Percentiles rank a stretch among this genome's conserved stretches.
These are phyloP conservation scores for Rissa tridactyla DNA, from an alignment of 2,113 vertebrate species.

Conservation along the genomic window DNA sequence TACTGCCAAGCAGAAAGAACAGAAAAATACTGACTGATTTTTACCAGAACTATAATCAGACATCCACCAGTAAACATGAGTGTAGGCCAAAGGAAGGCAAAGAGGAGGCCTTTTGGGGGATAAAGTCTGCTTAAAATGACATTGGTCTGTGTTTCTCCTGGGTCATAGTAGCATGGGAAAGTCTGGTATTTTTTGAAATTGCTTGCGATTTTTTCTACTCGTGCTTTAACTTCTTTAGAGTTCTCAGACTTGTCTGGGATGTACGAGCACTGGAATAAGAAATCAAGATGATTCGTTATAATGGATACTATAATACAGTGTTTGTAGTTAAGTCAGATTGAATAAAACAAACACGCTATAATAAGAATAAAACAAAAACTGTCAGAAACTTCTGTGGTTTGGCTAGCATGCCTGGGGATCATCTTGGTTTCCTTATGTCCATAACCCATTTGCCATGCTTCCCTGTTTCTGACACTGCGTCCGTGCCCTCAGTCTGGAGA, in stretches of 20 bases:
- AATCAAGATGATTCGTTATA: background rate
- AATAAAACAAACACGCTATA: background rate
- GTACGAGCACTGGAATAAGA: conserved; percentile 75
- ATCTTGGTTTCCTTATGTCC: background rate
- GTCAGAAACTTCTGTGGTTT: background rate
- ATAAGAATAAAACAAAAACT: too few species aligned
- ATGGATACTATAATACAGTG: background rate
- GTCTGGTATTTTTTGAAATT: conserved; percentile 58
- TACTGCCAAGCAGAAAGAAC: conserved; percentile 72
- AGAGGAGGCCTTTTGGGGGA: conserved; percentile 47
- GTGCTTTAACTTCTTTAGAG: conserved; percentile 45
- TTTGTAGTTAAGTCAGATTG: background rate
- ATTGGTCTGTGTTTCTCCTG: conserved; percentile 37
- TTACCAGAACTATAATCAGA: conserved; percentile 76
- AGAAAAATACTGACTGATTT: conserved; percentile 78
- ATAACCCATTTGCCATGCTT: background rate
- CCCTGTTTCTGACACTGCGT: background rate
- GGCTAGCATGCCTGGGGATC: background rate
- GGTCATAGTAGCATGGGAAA: conserved; percentile 71
- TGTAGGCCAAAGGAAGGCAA: conserved; percentile 76
- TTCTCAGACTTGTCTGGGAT: conserved; percentile 68
- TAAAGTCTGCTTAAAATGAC: conserved; percentile 73
- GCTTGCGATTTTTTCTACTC: conserved; percentile 63
- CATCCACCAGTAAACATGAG: conserved; percentile 75
- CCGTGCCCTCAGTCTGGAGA: background rate